Conservation (phyloP, 35 echinoderm and acorn worm species). For the Acanthaster planci region DNA sequence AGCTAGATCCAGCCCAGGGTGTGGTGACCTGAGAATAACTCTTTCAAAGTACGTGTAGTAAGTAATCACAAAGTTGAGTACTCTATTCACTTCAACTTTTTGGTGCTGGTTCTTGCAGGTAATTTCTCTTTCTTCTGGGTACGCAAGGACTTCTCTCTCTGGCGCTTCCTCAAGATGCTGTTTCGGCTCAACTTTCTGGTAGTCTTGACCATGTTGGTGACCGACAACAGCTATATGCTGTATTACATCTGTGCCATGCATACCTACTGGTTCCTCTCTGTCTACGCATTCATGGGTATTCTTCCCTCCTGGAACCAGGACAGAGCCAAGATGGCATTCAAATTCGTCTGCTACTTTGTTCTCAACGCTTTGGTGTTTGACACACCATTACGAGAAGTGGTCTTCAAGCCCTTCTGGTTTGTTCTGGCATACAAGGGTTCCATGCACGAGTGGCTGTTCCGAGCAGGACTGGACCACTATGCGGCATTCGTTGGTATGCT, state of each 20-base stretch:
- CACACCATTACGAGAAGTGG: slow-evolving; percentile 25
- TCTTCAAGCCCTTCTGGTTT: slow-evolving; percentile 65
- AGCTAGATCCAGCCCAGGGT: no score
- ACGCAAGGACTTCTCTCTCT: slow-evolving; percentile 69
- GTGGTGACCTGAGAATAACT: no score
- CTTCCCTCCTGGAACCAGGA: slow-evolving; percentile 69
- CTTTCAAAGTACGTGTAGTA: no score
- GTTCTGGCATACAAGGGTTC: slow-evolving; percentile 49
- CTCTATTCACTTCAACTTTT: no score
- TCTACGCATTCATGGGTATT: slow-evolving; percentile 69
- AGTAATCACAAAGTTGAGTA: no score
- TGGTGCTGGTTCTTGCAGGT: no score
- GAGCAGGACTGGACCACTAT: slow-evolving; percentile 73
- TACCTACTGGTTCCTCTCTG: slow-evolving; percentile 81
- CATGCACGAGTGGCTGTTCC: slow-evolving; percentile 73
- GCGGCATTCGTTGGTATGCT: slow-evolving; percentile 72
- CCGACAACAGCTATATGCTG: slow-evolving; percentile 76
- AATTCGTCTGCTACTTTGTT: slow-evolving; percentile 68
- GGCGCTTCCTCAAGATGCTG: slow-evolving; percentile 80
- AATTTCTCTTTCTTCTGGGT: slow-evolving; percentile 93
- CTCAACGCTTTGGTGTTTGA: slow-evolving; percentile 66
- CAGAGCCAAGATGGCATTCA: slow-evolving; percentile 52
- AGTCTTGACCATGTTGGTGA: slow-evolving; percentile 46
- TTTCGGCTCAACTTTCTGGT: slow-evolving; percentile 79
- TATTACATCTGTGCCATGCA: slow-evolving; percentile 93